Conservation (phyloP, 2,888 invertebrate genomes). For the Pseudococcus viburni region DNA sequence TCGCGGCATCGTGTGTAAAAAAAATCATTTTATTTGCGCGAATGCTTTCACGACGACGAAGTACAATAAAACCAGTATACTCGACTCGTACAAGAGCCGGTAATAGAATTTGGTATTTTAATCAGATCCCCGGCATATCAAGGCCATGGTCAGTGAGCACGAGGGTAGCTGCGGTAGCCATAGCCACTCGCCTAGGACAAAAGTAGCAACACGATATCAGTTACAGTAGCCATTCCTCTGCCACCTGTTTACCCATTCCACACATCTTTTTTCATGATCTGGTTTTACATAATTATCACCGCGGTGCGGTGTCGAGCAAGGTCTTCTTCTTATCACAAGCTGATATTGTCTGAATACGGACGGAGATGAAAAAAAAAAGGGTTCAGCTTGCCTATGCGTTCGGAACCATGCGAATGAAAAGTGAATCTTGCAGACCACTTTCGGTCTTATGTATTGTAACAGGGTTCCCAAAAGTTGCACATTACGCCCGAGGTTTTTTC, state of each 20-base stretch:
- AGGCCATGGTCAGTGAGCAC: constrained; percentile 52
- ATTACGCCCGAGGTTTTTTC: background rate
- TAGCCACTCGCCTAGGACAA: constrained; percentile 36
- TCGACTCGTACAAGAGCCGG: background rate
- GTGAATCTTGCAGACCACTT: constrained; percentile 57
- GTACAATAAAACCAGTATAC: constrained; percentile 34
- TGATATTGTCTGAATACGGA: constrained; percentile 33
- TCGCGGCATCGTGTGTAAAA: constrained; percentile 11
- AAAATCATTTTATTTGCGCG: constrained; percentile 48
- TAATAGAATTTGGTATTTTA: constrained; percentile 34
- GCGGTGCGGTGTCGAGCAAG: constrained; percentile 24
- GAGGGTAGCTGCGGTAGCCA: constrained; percentile 33
- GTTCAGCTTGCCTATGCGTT: constrained; percentile 35
- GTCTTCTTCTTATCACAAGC: constrained; percentile 45
- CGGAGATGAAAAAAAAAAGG: constrained; percentile 21
- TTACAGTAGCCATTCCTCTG: constrained; percentile 45
- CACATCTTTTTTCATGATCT: constrained; percentile 1
- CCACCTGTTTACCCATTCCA: constrained; percentile 45
- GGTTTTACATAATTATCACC: constrained; percentile 51
- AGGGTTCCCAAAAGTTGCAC: constrained; percentile 34
- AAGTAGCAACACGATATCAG: constrained; percentile 33
- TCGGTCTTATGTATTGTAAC: constrained; percentile 42
- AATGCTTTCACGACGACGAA: constrained; percentile 39
- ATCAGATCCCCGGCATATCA: constrained; percentile 49
- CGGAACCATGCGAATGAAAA: constrained; percentile 46